These are phyloP conservation scores for Bostrychus sinensis DNA, from an alignment of 2,113 vertebrate species.

Conservation along the genomic window DNA sequence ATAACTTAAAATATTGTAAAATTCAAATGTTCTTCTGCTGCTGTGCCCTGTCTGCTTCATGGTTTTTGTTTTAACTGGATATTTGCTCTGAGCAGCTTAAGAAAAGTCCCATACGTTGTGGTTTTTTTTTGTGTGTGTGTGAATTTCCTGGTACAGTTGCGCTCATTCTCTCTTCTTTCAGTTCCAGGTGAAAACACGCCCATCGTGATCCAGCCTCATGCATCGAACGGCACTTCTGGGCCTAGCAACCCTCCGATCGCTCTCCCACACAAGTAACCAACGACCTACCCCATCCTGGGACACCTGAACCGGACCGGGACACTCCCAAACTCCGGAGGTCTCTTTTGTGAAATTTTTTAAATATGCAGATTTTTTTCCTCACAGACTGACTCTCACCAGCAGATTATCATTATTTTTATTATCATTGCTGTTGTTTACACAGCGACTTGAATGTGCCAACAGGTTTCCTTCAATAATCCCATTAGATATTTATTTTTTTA, in stretches of 20 bases:
- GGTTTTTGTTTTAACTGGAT: too few relatives aligned
- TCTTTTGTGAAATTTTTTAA: neutral
- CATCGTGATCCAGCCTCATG: slow-evolving; percentile 55
- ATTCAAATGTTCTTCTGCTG: too few relatives aligned
- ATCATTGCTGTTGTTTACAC: slow-evolving; percentile 40
- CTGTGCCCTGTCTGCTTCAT: too few relatives aligned
- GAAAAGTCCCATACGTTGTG: too few relatives aligned
- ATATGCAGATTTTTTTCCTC: slow-evolving; percentile 2
- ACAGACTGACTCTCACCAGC: neutral
- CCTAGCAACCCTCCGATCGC: neutral
- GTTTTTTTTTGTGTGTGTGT: neutral
- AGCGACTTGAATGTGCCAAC: slow-evolving; percentile 8
- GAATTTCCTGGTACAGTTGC: neutral
- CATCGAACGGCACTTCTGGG: slow-evolving; percentile 8
- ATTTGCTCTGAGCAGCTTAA: too few relatives aligned
- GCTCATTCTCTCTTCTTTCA: neutral
- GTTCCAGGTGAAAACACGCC: slow-evolving; percentile 55
- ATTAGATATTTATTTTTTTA: slow-evolving; percentile 37
- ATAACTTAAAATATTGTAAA: too few relatives aligned
- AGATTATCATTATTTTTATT: too few relatives aligned
- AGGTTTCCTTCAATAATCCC: slow-evolving; percentile 22
- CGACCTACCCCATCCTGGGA: too few relatives aligned
- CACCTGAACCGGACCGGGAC: neutral
- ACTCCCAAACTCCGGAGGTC: neutral
- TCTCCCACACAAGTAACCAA: neutral